These are phyloP conservation scores for Nebria salina DNA, from an alignment of 2,888 invertebrate species.

Conservation along the genomic window DNA sequence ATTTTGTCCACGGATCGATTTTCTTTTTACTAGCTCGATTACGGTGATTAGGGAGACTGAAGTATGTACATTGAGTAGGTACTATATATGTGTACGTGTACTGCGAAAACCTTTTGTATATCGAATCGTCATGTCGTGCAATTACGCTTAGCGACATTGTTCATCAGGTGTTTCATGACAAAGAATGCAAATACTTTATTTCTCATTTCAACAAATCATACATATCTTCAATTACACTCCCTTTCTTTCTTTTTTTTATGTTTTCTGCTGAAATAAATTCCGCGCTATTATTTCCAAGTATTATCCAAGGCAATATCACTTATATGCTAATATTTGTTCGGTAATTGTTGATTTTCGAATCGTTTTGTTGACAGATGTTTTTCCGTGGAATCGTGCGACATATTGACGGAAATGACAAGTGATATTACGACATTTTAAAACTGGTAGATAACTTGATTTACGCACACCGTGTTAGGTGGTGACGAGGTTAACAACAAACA, in stretches of 20 bases:
- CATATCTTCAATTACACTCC: no score
- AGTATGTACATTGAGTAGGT: background rate
- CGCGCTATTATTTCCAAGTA: background rate
- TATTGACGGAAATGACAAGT: slow-evolving; percentile 36
- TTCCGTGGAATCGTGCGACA: background rate
- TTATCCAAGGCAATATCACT: background rate
- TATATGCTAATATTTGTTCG: background rate
- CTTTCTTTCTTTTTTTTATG: no score
- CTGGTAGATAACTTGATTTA: slow-evolving; percentile 38
- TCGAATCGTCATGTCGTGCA: background rate
- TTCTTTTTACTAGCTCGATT: slow-evolving; percentile 27
- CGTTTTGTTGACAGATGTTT: background rate
- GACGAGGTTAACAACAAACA: slow-evolving; percentile 32
- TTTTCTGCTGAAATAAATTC: background rate
- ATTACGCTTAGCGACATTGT: background rate
- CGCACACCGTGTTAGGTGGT: slow-evolving; percentile 28
- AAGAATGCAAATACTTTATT: no score
- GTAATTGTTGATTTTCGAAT: background rate
- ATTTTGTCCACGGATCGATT: slow-evolving; percentile 23
- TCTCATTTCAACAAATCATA: no score
- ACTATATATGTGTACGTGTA: background rate
- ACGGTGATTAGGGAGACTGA: slow-evolving; percentile 35
- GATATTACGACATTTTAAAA: slow-evolving; percentile 30
- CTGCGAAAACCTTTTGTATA: background rate
- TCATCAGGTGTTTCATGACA: no score